These are phyloP conservation scores for Drosophila macrospina DNA, from an alignment of 2,888 invertebrate species.

Conservation along the genomic window DNA sequence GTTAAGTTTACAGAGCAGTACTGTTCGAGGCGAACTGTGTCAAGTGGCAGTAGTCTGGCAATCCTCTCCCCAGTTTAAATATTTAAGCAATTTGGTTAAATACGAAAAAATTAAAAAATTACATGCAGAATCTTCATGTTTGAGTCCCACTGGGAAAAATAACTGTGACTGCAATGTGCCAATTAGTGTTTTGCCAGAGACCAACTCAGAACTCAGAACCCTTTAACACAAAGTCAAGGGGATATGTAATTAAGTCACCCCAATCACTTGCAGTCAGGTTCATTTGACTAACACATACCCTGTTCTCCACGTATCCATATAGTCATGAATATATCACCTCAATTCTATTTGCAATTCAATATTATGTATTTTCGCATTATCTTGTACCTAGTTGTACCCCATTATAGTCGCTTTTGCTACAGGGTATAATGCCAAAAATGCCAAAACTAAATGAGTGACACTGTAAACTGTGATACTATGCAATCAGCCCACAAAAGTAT, in stretches of 20 bases:
- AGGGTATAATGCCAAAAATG: slow-evolving; percentile 2
- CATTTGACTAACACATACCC: no score
- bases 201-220: not conserved
- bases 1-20: slow-evolving; percentile 41
- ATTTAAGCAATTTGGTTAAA: slow-evolving; percentile 40
- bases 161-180: slow-evolving; percentile 7
- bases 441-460: slow-evolving; percentile 10
- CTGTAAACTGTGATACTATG: slow-evolving; percentile 20
- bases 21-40: slow-evolving; percentile 56
- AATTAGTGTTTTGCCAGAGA: slow-evolving; percentile 3
- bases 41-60: slow-evolving; percentile 64
- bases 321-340: not conserved
- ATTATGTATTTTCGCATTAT: not conserved
- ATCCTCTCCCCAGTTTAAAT: slow-evolving; percentile 30
- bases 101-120: not conserved
- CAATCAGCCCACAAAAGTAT: slow-evolving; percentile 34
- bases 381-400: not conserved
- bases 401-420: not conserved
- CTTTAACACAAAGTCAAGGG: no score
- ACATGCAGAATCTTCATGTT: not conserved
- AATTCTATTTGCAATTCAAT: no score
- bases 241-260: no score
- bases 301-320: no score
- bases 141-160: not conserved
- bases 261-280: no score